These are phyloP conservation scores for Calliphora vomitoria DNA, from an alignment of 2,888 invertebrate genomes.

Conservation along the genomic window DNA sequence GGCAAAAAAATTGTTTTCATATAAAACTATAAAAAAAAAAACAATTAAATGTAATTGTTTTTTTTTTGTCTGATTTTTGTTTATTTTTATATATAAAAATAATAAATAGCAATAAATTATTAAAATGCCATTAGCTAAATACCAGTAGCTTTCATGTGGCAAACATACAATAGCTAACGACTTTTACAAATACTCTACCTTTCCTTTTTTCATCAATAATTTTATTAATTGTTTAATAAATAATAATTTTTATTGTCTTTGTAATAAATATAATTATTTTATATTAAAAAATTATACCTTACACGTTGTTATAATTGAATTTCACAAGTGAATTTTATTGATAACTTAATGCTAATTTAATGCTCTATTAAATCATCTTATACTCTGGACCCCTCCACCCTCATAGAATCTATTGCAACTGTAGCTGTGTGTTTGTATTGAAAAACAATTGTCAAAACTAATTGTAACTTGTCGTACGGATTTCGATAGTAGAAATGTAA, in stretches of 20 bases:
- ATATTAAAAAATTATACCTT: conserved; percentile 61
- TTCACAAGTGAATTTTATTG: conserved; percentile 38
- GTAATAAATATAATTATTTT: conserved; percentile 18
- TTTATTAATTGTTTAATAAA: neutral
- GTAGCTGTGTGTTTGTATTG: conserved; percentile 1
- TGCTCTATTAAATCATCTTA: conserved; percentile 62
- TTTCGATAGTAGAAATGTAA: conserved; percentile 45
- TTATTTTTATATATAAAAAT: neutral
- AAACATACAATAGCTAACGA: neutral
- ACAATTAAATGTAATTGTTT: conserved; percentile 19
- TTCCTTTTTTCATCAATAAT: too few species aligned
- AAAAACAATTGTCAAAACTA: conserved; percentile 64
- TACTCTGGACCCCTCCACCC: neutral
- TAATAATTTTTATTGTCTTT: conserved; percentile 11
- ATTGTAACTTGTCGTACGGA: conserved; percentile 47
- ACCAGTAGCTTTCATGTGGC: conserved; percentile 39
- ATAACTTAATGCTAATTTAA: conserved; percentile 62
- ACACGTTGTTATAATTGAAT: conserved; percentile 53
- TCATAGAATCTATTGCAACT: conserved; percentile 7
- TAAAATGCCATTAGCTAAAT: conserved; percentile 55
- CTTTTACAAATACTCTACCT: neutral
- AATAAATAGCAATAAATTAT: conserved; percentile 50
- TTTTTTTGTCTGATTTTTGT: neutral
- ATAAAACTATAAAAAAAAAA: conserved; percentile 22
- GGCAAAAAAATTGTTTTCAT: neutral